phyloP scores from a whole-genome alignment of 1,140 invertebrate genomes.

The Bombus polaris region DNA sequence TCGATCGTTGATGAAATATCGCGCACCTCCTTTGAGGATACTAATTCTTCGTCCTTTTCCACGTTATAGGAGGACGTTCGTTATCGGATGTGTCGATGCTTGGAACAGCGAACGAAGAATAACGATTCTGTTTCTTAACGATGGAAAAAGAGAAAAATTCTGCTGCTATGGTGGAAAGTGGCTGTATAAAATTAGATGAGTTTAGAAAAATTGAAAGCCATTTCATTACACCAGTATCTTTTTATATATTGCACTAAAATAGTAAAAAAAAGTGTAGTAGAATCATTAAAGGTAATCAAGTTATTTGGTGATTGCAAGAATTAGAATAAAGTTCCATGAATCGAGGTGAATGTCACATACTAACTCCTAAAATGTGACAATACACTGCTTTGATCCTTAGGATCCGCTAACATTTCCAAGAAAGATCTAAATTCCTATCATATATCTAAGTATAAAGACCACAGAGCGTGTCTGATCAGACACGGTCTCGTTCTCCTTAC shows the following conservation, averaged over 20 bases:
- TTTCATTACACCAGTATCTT: background rate
- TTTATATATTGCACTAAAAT: background rate
- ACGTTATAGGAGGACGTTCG: background rate
- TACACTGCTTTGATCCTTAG: background rate
- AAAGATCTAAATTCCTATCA: background rate
- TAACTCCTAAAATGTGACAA: background rate
- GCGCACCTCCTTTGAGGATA: background rate
- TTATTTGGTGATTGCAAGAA: no score
- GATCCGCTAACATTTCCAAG: background rate
- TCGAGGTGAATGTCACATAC: no score
- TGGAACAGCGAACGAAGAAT: background rate
- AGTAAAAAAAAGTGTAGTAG: background rate
- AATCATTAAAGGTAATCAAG: no score
- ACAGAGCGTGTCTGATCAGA: background rate
- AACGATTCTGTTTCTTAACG: conserved; percentile 1
- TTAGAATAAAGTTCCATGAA: no score
- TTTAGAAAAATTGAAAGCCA: background rate
- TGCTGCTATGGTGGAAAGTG: background rate
- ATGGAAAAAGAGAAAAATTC: background rate
- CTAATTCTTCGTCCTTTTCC: background rate
- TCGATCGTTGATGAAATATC: conserved; percentile 24
- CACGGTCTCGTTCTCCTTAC: background rate
- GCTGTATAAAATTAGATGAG: background rate
- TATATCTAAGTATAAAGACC: background rate
- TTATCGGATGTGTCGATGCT: background rate